These are phyloP conservation scores for Cantharis flavilabris DNA, from an alignment of 2,888 invertebrate genomes.

Conservation along the genomic window DNA sequence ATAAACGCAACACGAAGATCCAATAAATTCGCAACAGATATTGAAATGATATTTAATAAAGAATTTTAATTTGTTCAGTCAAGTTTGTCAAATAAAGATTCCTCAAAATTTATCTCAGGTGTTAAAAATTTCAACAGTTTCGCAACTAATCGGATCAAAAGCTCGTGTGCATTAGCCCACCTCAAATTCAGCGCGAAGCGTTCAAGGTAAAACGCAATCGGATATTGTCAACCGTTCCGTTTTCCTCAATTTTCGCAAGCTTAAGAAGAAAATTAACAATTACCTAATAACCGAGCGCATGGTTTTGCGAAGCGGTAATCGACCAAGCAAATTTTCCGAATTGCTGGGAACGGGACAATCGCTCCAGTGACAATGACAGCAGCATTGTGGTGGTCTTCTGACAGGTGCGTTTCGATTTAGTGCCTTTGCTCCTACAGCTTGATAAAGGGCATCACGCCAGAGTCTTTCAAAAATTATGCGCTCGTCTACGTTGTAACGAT, in stretches of 20 bases:
- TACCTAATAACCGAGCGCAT: constrained; percentile 72
- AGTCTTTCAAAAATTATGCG: constrained; percentile 72
- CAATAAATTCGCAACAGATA: too few species aligned
- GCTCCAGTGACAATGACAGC: constrained; percentile 59
- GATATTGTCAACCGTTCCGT: not conserved
- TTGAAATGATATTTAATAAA: not conserved
- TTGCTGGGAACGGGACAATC: constrained; percentile 47
- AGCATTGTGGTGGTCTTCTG: constrained; percentile 46
- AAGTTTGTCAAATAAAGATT: not conserved
- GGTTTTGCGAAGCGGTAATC: constrained; percentile 56
- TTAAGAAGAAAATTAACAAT: constrained; percentile 32
- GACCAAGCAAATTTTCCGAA: constrained; percentile 12
- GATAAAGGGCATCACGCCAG: constrained; percentile 65
- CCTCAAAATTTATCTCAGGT: not conserved
- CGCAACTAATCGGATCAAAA: not conserved
- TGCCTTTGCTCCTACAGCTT: constrained; percentile 48
- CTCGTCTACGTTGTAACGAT: constrained; percentile 60
- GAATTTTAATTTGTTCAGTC: not conserved
- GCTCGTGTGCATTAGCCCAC: not conserved
- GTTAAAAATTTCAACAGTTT: not conserved
- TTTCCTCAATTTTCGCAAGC: not conserved
- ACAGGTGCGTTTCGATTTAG: constrained; percentile 40
- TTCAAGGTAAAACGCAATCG: not conserved
- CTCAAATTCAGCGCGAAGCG: not conserved
- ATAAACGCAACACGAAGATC: not conserved